Conservation (phyloP, 2,797 vertebrate species). For the Mormyrops boulengeri region DNA sequence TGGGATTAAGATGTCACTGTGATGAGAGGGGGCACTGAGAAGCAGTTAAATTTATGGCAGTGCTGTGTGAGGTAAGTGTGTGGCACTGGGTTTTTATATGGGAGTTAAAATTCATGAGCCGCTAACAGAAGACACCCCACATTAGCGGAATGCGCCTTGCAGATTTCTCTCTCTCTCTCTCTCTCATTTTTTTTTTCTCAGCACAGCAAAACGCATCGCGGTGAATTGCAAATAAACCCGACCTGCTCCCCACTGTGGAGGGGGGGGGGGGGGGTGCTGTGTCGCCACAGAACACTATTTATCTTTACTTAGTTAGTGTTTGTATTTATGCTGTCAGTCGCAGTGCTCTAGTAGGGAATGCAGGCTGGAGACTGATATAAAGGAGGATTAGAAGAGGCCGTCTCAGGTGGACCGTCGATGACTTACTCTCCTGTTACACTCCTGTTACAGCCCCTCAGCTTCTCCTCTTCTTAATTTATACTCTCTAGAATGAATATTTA, state of each 20-base stretch:
- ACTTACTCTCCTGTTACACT: not conserved
- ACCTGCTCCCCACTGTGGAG: not conserved
- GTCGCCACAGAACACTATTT: not conserved
- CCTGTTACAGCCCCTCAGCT: not conserved
- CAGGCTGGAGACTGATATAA: not conserved
- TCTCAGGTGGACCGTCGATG: not conserved
- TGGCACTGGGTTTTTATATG: not conserved
- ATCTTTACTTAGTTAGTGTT: not conserved
- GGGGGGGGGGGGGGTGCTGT: not conserved
- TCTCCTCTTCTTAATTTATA: not conserved
- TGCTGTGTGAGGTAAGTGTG: not conserved
- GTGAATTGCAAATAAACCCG: not conserved
- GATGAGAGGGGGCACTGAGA: not conserved
- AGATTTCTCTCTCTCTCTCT: not conserved
- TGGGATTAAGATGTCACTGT: not conserved
- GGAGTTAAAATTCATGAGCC: not conserved
- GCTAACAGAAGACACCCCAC: not conserved
- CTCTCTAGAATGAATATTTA: not conserved
- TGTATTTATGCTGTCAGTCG: not conserved
- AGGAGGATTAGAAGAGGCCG: not conserved
- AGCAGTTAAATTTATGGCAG: not conserved
- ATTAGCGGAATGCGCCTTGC: not conserved
- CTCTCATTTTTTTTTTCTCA: not conserved
- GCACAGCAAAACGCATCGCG: not conserved
- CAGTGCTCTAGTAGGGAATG: not conserved